Conservation (phyloP, 2,797 vertebrate genomes). For the Gallinago nigripennis region DNA sequence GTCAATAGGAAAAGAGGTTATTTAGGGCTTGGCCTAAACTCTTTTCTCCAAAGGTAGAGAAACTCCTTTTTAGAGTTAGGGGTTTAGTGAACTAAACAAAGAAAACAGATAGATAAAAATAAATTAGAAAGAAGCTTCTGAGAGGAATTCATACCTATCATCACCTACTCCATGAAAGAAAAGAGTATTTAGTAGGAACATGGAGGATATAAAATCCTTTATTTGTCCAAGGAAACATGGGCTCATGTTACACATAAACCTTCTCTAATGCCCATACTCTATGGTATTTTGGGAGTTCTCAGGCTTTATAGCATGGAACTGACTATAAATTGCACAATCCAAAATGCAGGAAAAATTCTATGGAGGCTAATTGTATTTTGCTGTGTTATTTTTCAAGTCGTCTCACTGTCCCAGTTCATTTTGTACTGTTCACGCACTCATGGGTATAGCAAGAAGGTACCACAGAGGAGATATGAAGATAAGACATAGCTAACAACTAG, state of each 20-base stretch:
- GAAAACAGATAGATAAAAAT: neutral
- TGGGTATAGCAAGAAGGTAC: neutral
- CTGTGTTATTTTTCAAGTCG: neutral
- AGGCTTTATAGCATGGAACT: neutral
- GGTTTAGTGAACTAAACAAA: neutral
- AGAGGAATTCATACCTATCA: neutral
- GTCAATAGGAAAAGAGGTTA: neutral
- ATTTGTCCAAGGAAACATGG: neutral
- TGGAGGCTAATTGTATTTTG: constrained; percentile 10
- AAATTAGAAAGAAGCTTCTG: neutral
- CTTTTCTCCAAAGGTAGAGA: neutral
- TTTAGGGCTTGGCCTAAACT: neutral
- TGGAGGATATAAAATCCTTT: neutral
- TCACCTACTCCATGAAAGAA: neutral
- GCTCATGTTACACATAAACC: neutral
- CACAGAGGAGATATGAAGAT: neutral
- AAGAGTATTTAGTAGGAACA: neutral
- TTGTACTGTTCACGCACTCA: neutral
- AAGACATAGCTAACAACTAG: neutral
- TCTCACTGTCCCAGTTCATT: neutral
- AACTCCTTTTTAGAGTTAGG: neutral
- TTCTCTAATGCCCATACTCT: neutral
- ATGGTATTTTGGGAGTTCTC: neutral
- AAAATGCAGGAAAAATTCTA: neutral
- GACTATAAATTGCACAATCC: constrained; percentile 1